Percentiles rank a stretch among this genome's conserved stretches.
These are phyloP conservation scores for Gallinago nigripennis DNA, from an alignment of 2,797 vertebrate species.

Conservation along the genomic window DNA sequence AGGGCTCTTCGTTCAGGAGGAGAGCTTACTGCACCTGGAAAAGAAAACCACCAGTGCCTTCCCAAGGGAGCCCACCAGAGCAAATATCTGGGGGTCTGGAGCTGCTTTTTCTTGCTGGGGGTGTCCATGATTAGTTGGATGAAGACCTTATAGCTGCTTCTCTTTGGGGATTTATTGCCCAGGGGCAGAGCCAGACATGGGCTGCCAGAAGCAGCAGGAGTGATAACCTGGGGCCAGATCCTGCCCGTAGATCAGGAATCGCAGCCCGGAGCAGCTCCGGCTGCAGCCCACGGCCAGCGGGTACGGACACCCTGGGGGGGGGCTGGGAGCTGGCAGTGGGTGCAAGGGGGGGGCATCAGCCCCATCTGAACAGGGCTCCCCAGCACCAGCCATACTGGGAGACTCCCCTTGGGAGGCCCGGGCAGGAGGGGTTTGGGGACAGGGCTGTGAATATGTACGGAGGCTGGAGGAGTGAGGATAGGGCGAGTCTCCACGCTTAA, in stretches of 20 bases:
- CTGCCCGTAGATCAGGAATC: not conserved
- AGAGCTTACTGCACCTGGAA: not conserved
- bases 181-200: not conserved
- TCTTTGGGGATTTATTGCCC: not conserved
- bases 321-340: not conserved
- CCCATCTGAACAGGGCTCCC: not conserved
- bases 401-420: not conserved
- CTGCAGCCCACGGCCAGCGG: not conserved
- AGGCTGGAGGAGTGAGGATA: not conserved
- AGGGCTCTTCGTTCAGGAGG: not conserved
- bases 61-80: not conserved
- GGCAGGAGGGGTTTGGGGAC: not conserved
- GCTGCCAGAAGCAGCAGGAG: conserved; percentile 12
- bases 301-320: not conserved
- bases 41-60: not conserved
- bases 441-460: not conserved
- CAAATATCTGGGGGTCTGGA: not conserved
- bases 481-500: not conserved
- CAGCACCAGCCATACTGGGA: not conserved
- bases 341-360: not conserved
- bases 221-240: not conserved
- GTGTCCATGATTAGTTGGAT: not conserved
- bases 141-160: not conserved
- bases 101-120: not conserved
- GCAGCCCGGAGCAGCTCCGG: not conserved